Conservation (phyloP, 2,113 vertebrate species). For the Crotalus horridus region DNA sequence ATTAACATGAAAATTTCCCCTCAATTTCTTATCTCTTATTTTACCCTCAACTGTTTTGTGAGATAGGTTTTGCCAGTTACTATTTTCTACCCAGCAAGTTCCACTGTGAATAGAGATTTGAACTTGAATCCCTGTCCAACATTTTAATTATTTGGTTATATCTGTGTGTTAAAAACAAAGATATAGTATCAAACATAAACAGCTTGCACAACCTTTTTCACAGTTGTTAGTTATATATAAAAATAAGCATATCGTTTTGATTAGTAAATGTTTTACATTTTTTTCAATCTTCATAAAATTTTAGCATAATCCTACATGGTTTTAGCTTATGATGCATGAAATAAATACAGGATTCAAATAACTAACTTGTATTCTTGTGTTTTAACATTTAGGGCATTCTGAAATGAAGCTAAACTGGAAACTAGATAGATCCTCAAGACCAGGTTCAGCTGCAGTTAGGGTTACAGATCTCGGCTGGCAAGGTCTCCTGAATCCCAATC, state of each 20-base stretch:
- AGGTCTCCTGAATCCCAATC: constrained; percentile 74
- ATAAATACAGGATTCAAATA: not conserved
- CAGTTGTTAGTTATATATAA: not conserved
- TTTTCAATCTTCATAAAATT: not conserved
- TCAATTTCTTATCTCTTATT: not conserved
- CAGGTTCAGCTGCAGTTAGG: constrained; percentile 62
- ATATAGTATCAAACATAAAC: not conserved
- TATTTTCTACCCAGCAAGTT: not conserved
- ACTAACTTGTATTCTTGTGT: constrained; percentile 14
- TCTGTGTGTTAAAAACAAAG: not conserved
- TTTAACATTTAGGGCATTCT: constrained; percentile 43
- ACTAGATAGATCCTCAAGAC: constrained; percentile 33
- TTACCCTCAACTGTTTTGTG: not conserved
- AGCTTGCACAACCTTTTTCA: not conserved
- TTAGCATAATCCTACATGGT: not conserved
- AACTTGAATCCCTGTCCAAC: not conserved
- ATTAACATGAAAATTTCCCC: not conserved
- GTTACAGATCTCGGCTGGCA: constrained; percentile 76
- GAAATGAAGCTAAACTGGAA: constrained; percentile 61
- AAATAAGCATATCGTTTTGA: not conserved
- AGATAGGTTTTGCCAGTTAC: not conserved
- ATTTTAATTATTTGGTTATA: not conserved
- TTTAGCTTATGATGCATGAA: constrained; percentile 23
- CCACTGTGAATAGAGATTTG: not conserved
- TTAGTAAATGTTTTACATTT: not conserved